phyloP scores from a whole-genome alignment of 1,140 invertebrate species.

The Ephestia elutella region DNA sequence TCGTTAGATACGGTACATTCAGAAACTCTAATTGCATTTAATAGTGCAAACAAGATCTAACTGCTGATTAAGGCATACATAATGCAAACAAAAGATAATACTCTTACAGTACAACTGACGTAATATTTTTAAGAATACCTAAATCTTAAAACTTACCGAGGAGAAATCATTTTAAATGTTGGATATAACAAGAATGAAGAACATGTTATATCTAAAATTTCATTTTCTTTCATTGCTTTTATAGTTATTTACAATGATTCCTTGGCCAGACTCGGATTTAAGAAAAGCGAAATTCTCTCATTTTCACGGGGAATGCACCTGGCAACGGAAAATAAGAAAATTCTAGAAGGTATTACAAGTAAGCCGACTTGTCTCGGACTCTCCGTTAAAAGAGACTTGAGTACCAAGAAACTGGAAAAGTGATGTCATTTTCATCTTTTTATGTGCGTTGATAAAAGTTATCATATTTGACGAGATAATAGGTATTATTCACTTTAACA shows the following conservation, averaged over 20 bases:
- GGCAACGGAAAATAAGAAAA: slow-evolving; percentile 42
- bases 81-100: neutral
- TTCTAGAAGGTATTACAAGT: slow-evolving; percentile 43
- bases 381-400: slow-evolving; percentile 34
- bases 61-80: neutral
- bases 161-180: too few relatives aligned
- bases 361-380: slow-evolving; percentile 39
- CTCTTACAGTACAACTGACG: neutral
- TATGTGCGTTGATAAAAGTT: too few relatives aligned
- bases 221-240: neutral
- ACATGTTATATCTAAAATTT: neutral
- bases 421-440: neutral
- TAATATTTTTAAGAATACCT: neutral
- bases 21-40: neutral
- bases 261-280: neutral
- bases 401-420: slow-evolving; percentile 14
- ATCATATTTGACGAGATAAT: too few relatives aligned
- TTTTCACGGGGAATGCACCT: slow-evolving; percentile 41
- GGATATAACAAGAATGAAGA: neutral
- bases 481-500: too few relatives aligned
- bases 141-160: neutral
- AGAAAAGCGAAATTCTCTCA: slow-evolving; percentile 26
- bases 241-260: neutral
- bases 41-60: neutral
- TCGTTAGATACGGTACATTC: neutral